A percentile compares a stretch with the other conserved stretches of the same genome.
These are phyloP conservation scores for Nomada fucata DNA, from an alignment of 2,888 invertebrate species.

Conservation along the genomic window DNA sequence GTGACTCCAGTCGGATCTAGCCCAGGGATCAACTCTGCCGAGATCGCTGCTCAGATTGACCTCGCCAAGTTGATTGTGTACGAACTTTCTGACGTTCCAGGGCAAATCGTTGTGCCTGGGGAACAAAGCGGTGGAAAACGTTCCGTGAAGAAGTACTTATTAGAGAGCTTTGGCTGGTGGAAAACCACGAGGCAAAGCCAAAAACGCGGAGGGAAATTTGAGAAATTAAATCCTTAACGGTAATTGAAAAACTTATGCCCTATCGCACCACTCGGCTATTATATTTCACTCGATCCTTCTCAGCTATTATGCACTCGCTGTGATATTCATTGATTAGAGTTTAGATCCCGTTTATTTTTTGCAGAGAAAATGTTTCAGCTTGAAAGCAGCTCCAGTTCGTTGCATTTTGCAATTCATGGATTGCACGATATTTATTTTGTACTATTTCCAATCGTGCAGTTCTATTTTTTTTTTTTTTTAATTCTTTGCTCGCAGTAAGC, in stretches of 20 bases:
- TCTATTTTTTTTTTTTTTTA: neutral
- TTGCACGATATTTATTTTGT: too few species aligned
- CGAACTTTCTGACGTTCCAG: slow-evolving; percentile 95
- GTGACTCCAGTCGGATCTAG: slow-evolving; percentile 94
- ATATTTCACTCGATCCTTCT: too few species aligned
- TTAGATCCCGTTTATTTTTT: too few species aligned
- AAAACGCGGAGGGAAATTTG: too few species aligned
- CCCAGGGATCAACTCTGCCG: slow-evolving; percentile 92
- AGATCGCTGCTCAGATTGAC: slow-evolving; percentile 83
- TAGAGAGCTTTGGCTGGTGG: neutral
- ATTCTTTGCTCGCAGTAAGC: neutral
- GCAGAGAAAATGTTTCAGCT: too few species aligned
- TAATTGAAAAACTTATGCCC: too few species aligned
- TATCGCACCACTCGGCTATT: too few species aligned
- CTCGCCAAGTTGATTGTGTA: slow-evolving; percentile 88
- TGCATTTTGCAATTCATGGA: too few species aligned
- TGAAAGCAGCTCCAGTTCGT: too few species aligned
- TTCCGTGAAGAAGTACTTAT: neutral
- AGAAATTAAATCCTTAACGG: too few species aligned
- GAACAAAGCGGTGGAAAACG: slow-evolving; percentile 21
- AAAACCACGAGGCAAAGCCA: neutral
- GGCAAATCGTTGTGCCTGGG: slow-evolving; percentile 92
- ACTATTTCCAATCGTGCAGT: neutral
- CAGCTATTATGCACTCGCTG: too few species aligned
- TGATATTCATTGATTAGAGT: too few species aligned